Evolutionary conservation across 2,113 vertebrate species (phyloP).

Genomic region (Alethe diademata): DNA sequence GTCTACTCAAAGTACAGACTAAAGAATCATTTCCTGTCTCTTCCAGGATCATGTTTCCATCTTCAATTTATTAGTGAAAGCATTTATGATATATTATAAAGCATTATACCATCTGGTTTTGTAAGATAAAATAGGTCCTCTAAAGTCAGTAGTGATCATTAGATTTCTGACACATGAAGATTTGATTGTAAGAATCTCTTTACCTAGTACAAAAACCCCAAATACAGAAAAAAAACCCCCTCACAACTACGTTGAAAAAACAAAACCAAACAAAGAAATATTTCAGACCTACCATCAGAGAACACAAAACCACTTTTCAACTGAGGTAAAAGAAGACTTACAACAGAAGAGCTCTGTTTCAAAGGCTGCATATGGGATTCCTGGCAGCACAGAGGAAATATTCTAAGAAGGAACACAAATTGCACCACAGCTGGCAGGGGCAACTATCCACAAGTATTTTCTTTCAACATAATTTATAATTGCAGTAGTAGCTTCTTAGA

Average conservation of each 20-base stretch:
- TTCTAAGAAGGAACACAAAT: neutral
- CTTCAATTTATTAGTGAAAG: neutral
- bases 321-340: neutral
- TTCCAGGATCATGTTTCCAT: neutral
- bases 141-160: neutral
- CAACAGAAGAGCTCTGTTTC: neutral
- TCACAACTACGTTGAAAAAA: neutral
- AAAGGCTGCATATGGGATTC: neutral
- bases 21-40: neutral
- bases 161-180: neutral
- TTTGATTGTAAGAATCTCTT: neutral
- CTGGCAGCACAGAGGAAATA: neutral
- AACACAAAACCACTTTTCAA: neutral
- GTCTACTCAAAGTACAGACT: neutral
- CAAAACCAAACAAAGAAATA: neutral
- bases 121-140: neutral
- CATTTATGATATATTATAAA: neutral
- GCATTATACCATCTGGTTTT: neutral
- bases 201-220: neutral
- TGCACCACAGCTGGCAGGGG: neutral
- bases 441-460: neutral
- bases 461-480: neutral
- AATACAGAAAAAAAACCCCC: accelerated
- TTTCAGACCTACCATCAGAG: neutral
- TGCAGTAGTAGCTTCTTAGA: neutral